phyloP scores from a whole-genome alignment of 2,113 vertebrate genomes.

The Scomber japonicus region DNA sequence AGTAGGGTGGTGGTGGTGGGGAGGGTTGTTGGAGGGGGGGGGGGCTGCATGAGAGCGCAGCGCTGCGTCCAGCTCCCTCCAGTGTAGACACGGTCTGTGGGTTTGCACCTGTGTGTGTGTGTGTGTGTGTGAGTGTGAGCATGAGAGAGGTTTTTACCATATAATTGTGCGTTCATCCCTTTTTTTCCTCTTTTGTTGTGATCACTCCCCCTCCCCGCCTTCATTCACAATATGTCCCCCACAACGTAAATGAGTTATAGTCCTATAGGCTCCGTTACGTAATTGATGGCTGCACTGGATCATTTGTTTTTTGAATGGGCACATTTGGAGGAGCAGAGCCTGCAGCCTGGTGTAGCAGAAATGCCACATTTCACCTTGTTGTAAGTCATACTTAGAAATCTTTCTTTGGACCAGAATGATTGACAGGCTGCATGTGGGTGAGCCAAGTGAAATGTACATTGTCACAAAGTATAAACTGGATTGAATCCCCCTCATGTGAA shows the following conservation, averaged over 20 bases:
- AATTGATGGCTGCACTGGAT: conserved; percentile 59
- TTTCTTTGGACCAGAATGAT: conserved; percentile 48
- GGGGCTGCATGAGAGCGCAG: conserved; percentile 28
- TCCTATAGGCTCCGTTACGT: conserved; percentile 71
- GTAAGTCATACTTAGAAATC: conserved; percentile 44
- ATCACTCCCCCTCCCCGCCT: conserved; percentile 45
- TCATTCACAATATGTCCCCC: conserved; percentile 62
- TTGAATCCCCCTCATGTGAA: conserved; percentile 45
- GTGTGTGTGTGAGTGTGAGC: conserved; percentile 3
- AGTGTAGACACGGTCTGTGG: conserved; percentile 33
- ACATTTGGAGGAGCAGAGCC: conserved; percentile 37
- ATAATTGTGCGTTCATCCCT: conserved; percentile 23
- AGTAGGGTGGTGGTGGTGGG: too few relatives aligned
- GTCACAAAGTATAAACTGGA: conserved; percentile 33
- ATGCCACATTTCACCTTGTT: conserved; percentile 33
- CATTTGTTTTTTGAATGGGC: conserved; percentile 72
- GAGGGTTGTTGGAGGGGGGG: background rate
- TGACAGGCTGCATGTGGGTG: conserved; percentile 64
- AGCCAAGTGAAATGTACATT: conserved; percentile 51
- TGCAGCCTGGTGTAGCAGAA: conserved; percentile 39
- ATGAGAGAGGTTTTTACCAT: conserved; percentile 1
- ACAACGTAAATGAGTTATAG: conserved; percentile 53
- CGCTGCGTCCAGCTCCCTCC: conserved; percentile 34
- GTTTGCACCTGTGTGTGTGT: conserved; percentile 36
- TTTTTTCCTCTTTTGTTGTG: conserved; percentile 37